These are phyloP conservation scores for Podotricha telesiphe DNA, from an alignment of 2,888 invertebrate species.

Conservation along the genomic window DNA sequence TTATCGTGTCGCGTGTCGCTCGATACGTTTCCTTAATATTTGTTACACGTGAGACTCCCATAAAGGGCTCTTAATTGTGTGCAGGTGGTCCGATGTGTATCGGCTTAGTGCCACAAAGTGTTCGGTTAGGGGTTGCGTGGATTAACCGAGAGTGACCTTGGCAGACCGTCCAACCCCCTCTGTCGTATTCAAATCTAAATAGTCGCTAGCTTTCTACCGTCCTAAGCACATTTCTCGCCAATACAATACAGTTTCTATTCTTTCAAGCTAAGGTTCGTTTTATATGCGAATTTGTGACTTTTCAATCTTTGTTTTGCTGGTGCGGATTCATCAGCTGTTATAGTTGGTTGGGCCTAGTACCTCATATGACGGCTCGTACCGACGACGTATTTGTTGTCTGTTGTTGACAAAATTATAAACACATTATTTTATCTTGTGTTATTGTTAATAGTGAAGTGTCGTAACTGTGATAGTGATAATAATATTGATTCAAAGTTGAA, in stretches of 20 bases:
- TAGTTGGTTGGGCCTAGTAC: conserved; percentile 62
- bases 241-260: conserved; percentile 56
- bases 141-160: conserved; percentile 77
- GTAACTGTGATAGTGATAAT: conserved; percentile 36
- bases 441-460: conserved; percentile 37
- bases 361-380: conserved; percentile 58
- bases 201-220: conserved; percentile 71
- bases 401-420: conserved; percentile 29
- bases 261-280: conserved; percentile 56
- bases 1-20: conserved; percentile 72
- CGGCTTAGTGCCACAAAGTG: conserved; percentile 57
- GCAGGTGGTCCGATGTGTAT: conserved; percentile 66
- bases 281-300: conserved; percentile 47
- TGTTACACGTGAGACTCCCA: conserved; percentile 62
- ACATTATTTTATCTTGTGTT: conserved; percentile 21
- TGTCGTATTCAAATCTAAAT: conserved; percentile 74
- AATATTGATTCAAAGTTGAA: not conserved
- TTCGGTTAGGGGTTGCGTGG: conserved; percentile 73
- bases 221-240: conserved; percentile 65
- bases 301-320: conserved; percentile 71
- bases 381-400: conserved; percentile 67
- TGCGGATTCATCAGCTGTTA: conserved; percentile 80
- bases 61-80: conserved; percentile 67
- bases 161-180: conserved; percentile 58
- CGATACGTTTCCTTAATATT: conserved; percentile 61